phyloP scores from a whole-genome alignment of 2,113 vertebrate species.

The Carollia perspicillata region DNA sequence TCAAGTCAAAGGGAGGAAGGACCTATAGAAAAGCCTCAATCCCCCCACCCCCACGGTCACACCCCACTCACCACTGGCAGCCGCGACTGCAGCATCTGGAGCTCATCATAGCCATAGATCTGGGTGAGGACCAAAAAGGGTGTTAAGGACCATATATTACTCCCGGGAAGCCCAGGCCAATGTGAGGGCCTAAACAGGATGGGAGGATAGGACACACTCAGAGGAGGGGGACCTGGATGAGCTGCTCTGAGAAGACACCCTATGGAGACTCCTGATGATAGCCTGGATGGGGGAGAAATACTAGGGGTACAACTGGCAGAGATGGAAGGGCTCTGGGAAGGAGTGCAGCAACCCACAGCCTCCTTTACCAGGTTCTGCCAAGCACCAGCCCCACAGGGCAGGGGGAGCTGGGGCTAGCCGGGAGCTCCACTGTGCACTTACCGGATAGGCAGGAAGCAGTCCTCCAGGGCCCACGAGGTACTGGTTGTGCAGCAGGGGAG shows the following conservation, averaged over 20 bases:
- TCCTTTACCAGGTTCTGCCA: background rate
- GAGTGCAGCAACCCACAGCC: background rate
- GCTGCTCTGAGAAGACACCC: background rate
- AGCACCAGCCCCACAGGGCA: background rate
- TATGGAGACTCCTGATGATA: background rate
- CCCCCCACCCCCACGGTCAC: background rate
- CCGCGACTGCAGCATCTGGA: constrained; percentile 97
- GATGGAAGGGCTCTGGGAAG: background rate
- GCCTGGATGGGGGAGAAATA: background rate
- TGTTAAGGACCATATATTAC: background rate
- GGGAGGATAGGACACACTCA: background rate
- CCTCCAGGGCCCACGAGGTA: constrained; percentile 98
- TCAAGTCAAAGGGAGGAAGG: background rate
- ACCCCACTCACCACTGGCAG: constrained; percentile 92
- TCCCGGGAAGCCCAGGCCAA: background rate
- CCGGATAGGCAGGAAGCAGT: constrained; percentile 96
- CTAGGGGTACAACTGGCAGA: background rate
- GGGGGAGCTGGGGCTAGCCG: background rate
- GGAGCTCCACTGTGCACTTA: constrained; percentile 79
- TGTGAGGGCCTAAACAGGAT: background rate
- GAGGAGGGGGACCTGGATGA: background rate
- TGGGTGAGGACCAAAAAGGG: constrained; percentile 81
- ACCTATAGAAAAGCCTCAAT: too few species aligned
- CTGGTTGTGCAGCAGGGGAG: constrained; percentile 96
- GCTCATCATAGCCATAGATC: constrained; percentile 98